phyloP scores from a whole-genome alignment of 1,140 invertebrate species.

The Drosophila arizonae region DNA sequence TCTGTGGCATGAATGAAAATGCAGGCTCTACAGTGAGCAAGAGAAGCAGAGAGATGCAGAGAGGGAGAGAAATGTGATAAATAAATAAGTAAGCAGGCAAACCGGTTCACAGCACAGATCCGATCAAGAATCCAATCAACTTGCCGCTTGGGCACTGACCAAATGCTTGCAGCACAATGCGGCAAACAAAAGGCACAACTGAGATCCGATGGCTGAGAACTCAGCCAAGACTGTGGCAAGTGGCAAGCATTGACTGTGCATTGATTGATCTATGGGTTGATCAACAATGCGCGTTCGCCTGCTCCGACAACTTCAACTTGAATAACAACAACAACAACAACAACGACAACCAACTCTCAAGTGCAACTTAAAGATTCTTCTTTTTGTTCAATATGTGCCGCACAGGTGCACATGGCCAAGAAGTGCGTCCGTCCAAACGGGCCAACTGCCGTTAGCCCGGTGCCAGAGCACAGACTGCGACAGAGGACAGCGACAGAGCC shows the following conservation, averaged over 20 bases:
- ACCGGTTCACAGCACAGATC: constrained; percentile 42
- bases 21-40: not conserved
- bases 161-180: constrained; percentile 39
- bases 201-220: constrained; percentile 49
- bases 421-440: constrained; percentile 30
- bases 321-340: constrained; percentile 16
- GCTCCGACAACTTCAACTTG: constrained; percentile 30
- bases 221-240: constrained; percentile 33
- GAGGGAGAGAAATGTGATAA: constrained; percentile 71
- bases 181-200: constrained; percentile 20
- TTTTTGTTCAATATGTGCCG: constrained; percentile 7
- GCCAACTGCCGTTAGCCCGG: constrained; percentile 38
- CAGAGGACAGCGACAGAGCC: constrained; percentile 14
- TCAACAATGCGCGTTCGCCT: constrained; percentile 59
- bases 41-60: constrained; percentile 51
- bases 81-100: constrained; percentile 74
- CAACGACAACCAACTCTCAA: too few relatives aligned
- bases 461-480: not conserved
- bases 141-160: constrained; percentile 56
- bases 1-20: constrained; percentile 58
- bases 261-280: constrained; percentile 80
- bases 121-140: constrained; percentile 76
- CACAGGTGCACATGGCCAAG: constrained; percentile 43
- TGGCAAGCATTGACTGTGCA: constrained; percentile 58
- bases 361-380: constrained; percentile 10